Conservation (phyloP, 37 sponge, comb jelly and placozoan genomes). For the Axinella damicornis region DNA sequence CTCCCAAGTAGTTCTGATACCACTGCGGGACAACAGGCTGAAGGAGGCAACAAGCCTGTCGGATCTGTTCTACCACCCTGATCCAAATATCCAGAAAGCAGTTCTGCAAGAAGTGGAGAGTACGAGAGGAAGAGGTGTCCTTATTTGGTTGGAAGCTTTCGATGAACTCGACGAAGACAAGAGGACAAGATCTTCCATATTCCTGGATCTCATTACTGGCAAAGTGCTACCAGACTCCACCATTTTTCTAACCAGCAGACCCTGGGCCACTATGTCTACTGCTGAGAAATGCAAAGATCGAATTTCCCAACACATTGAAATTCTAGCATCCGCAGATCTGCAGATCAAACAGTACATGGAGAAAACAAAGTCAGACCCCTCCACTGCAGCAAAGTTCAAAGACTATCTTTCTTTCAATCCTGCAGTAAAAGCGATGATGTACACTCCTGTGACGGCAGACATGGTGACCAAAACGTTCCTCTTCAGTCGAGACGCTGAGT, state of each 20-base stretch:
- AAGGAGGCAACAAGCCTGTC: slow-evolving; percentile 3
- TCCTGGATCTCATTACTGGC: slow-evolving; percentile 19
- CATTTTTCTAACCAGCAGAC: slow-evolving; percentile 24
- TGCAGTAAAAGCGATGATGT: background rate
- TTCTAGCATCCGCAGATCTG: too few relatives aligned
- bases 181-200: slow-evolving; percentile 13
- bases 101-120: background rate
- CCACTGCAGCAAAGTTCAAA: background rate
- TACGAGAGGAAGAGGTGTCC: slow-evolving; percentile 8
- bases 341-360: too few relatives aligned
- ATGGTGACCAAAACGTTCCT: background rate
- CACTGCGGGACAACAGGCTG: too few relatives aligned
- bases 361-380: too few relatives aligned
- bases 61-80: slow-evolving; percentile 20
- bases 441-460: background rate
- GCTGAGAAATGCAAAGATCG: too few relatives aligned
- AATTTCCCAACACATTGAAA: too few relatives aligned
- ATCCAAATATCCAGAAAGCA: background rate
- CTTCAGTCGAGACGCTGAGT: background rate
- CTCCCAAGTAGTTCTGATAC: too few relatives aligned
- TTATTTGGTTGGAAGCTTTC: slow-evolving; percentile 19
- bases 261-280: too few relatives aligned
- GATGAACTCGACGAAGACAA: slow-evolving; percentile 21
- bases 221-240: slow-evolving; percentile 19
- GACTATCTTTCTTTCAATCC: slow-evolving; percentile 1